Conservation (phyloP, 1,140 invertebrate genomes). For the Heterodera schachtii region DNA sequence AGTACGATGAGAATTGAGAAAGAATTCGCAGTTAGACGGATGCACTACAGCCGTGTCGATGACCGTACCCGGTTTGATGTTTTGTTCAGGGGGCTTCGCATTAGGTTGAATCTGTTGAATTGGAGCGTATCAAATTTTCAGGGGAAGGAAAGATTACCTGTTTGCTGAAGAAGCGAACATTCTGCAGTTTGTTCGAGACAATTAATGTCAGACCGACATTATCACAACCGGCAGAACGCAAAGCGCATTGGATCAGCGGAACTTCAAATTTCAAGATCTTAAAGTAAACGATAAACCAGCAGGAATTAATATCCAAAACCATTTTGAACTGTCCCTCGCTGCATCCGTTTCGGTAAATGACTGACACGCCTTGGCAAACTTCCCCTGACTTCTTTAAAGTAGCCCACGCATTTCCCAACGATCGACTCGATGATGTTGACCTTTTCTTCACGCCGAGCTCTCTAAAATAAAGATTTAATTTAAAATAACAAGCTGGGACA, state of each 20-base stretch:
- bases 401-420: conserved; percentile 32
- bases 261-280: conserved; percentile 44
- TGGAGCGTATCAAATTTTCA: not conserved
- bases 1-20: conserved; percentile 47
- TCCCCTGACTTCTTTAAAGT: conserved; percentile 11
- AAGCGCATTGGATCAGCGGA: conserved; percentile 30
- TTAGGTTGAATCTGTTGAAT: conserved; percentile 34
- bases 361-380: conserved; percentile 32
- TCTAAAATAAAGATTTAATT: conserved; percentile 26
- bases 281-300: not conserved
- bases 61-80: conserved; percentile 44
- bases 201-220: conserved; percentile 38
- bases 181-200: conserved; percentile 47
- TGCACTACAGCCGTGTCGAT: conserved; percentile 46
- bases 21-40: conserved; percentile 44
- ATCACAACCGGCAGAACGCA: conserved; percentile 1
- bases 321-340: conserved; percentile 44
- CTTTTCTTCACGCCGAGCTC: conserved; percentile 43
- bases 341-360: conserved; percentile 50
- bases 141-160: conserved; percentile 17
- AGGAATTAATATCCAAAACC: conserved; percentile 13
- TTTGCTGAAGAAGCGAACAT: conserved; percentile 40
- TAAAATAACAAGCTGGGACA: not conserved
- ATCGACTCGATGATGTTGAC: conserved; percentile 40
- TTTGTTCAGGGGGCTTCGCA: conserved; percentile 40